Percentiles rank a stretch among this genome's conserved stretches.
phyloP scores from a whole-genome alignment of 2,113 vertebrate genomes.

The Cebidichthys violaceus region DNA sequence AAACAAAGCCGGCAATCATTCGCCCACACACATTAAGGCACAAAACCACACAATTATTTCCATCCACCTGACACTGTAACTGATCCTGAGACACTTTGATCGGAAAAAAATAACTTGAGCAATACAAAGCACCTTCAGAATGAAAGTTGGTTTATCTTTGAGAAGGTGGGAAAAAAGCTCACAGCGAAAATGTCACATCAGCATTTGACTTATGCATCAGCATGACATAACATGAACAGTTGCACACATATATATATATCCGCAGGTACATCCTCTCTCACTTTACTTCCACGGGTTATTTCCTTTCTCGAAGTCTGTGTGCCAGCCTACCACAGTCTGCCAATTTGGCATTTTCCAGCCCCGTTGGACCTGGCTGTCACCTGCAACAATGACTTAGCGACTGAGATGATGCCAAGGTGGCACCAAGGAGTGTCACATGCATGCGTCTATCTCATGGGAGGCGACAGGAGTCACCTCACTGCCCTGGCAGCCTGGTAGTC shows the following conservation, averaged over 20 bases:
- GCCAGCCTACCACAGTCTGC: not conserved
- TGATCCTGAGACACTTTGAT: constrained; percentile 2
- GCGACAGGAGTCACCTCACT: constrained; percentile 1
- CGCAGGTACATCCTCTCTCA: constrained; percentile 8
- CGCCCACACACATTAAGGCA: constrained; percentile 46
- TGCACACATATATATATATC: not conserved
- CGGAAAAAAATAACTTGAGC: not conserved
- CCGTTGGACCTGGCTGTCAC: constrained; percentile 34
- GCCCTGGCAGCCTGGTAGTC: not conserved
- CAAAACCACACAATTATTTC: constrained; percentile 18
- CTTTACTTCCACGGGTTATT: not conserved
- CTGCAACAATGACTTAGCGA: constrained; percentile 33
- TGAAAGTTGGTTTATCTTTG: not conserved
- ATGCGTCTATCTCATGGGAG: not conserved
- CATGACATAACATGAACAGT: not conserved
- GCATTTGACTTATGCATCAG: constrained; percentile 6
- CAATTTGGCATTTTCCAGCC: constrained; percentile 12
- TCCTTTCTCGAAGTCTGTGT: constrained; percentile 23
- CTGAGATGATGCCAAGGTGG: not conserved
- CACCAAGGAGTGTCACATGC: not conserved
- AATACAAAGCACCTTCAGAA: not conserved
- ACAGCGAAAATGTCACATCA: constrained; percentile 24
- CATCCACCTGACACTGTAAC: constrained; percentile 20
- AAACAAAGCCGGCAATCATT: constrained; percentile 36
- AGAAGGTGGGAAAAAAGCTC: not conserved